Base-by-base conservation (phyloP, 2,113 vertebrate genomes). In the Myotis yumanensis region DNA sequence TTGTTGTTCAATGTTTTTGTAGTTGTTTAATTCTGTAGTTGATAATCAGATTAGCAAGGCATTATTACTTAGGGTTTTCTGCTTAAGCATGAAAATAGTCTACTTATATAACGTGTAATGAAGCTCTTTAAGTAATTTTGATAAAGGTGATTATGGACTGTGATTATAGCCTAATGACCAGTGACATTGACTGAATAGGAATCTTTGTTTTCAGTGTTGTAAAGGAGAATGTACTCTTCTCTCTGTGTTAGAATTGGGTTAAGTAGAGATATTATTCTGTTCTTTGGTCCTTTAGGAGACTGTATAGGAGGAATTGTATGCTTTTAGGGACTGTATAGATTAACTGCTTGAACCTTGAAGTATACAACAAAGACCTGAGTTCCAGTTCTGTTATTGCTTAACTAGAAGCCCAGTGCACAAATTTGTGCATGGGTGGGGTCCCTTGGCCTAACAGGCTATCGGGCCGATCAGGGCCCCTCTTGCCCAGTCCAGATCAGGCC, bases 61-160 rank as follows among this genome's bases (percentile, higher is more conserved):
- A 68, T 2, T 46, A 73, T 89, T 91, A 35, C 43, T 62, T 59
- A 81, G 16, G 43, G 11, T 7, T 68, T 97, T 86, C 48, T 83
- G 48, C 62, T 86, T 86, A 83, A 40, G 15, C n/a, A 35, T 81
- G 81, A 84, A 72, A 82, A 79, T 81, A 48, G 40, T 69, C 40
- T 75, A 0, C n/a, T 10, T 89, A 22, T 77, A 62, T 84, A 82
- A 76, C 69, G 7, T 76, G 7, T 73, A 90, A 83, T 91, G 71
- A 80, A 73, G 32, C 48, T 69, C 30, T 90, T 73, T 73, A 82
- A 87, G 71, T 88, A 32, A 77, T 86, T 96, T 96, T 92, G 51
- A 57, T 89, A 86, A 94, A n/a, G 3, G 5, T 43, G 17, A 68
- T 92, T 90, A 28, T 91, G 25, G 43, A 30, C 68, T 62, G 23